Evolutionary conservation across 2,113 vertebrate species (phyloP).

Genomic region (Otus sunia): DNA sequence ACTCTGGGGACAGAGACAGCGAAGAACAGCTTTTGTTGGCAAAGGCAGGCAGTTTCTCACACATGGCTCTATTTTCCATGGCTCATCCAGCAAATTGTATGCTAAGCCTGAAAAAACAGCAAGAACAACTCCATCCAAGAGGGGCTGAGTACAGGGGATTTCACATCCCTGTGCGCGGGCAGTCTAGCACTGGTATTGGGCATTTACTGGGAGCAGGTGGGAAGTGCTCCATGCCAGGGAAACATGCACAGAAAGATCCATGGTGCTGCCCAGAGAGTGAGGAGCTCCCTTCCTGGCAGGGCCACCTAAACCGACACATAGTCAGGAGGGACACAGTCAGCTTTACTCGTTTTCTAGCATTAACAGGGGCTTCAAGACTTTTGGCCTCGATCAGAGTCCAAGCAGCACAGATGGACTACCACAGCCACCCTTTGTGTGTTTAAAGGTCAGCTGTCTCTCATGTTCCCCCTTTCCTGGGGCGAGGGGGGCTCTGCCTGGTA

Average conservation of each 20-base stretch:
- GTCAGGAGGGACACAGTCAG: not conserved
- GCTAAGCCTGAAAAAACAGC: not conserved
- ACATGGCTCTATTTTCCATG: not conserved
- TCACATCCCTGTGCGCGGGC: not conserved
- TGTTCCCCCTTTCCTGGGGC: fast-evolving
- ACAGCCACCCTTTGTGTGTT: not conserved
- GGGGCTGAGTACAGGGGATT: fast-evolving
- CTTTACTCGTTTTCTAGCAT: not conserved
- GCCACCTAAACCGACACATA: not conserved
- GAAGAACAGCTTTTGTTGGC: constrained; percentile 49
- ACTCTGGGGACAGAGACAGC: constrained; percentile 7
- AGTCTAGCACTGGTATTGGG: not conserved
- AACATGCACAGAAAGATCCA: fast-evolving
- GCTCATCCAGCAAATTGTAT: not conserved
- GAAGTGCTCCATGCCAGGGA: not conserved
- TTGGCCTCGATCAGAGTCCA: not conserved
- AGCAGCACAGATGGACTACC: fast-evolving
- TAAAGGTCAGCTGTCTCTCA: not conserved
- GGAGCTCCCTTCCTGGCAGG: not conserved
- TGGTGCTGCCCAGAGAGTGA: fast-evolving
- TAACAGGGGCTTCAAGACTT: not conserved
- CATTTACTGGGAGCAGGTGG: not conserved
- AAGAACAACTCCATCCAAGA: not conserved
- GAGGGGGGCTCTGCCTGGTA: not conserved
- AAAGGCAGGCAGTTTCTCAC: constrained; percentile 30